Evolutionary conservation across 2,888 invertebrate genomes (phyloP).

Genomic region (Pegoplata infirma): DNA sequence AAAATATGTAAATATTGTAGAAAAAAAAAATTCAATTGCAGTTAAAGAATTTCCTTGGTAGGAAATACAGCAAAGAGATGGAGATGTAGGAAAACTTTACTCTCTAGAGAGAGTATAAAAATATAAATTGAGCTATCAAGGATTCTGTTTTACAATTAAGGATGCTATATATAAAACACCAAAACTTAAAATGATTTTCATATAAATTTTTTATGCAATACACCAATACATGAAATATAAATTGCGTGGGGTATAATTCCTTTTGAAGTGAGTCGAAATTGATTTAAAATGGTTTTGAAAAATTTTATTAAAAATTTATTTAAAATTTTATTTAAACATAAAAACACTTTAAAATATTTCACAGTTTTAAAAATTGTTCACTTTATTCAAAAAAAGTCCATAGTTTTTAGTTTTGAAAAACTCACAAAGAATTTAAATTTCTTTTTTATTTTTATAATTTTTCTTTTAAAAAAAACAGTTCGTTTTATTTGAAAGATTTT

Average conservation of each 20-base stretch:
- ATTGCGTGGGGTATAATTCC: background rate
- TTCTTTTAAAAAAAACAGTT: slow-evolving; percentile 29
- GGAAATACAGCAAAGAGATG: background rate
- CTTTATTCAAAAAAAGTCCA: slow-evolving; percentile 32
- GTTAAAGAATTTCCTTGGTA: background rate
- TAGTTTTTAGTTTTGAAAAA: slow-evolving; percentile 12
- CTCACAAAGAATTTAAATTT: slow-evolving; percentile 40
- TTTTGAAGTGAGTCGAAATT: no score
- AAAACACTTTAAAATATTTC: slow-evolving; percentile 45
- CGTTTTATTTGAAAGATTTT: slow-evolving; percentile 45
- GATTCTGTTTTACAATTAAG: slow-evolving; percentile 25
- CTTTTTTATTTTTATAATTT: slow-evolving; percentile 14
- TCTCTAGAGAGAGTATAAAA: slow-evolving; percentile 48
- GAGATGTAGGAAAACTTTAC: background rate
- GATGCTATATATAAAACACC: slow-evolving; percentile 36
- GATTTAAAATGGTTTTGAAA: no score
- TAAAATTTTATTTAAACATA: background rate
- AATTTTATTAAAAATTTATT: background rate
- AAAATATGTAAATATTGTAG: background rate
- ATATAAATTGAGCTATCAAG: slow-evolving; percentile 16
- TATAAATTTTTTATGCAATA: slow-evolving; percentile 49
- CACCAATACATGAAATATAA: slow-evolving; percentile 30
- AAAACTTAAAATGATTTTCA: background rate
- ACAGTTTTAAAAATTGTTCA: slow-evolving; percentile 44
- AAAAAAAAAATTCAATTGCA: background rate